Percentiles rank a stretch among this genome's conserved stretches.
Evolutionary conservation across 1,140 invertebrate species (phyloP).

Genomic region (Tetragonula clypearis): DNA sequence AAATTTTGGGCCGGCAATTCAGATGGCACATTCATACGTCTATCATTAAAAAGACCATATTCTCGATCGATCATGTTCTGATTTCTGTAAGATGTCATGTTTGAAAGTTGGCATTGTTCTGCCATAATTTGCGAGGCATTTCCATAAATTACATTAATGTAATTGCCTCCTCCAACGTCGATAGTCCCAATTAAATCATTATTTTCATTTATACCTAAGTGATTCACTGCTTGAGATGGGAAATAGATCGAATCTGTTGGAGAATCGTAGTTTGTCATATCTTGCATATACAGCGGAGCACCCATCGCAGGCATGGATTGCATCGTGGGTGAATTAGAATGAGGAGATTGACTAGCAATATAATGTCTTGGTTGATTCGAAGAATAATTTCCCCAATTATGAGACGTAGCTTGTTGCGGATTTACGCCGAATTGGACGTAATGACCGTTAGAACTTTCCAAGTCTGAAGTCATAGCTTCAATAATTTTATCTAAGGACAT

Average conservation of each 20-base stretch:
- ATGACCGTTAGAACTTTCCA: constrained; percentile 83
- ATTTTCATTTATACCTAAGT: constrained; percentile 78
- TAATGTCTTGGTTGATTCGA: constrained; percentile 70
- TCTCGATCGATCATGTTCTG: constrained; percentile 76
- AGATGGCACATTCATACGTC: constrained; percentile 68
- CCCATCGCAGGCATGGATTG: constrained; percentile 71
- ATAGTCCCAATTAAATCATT: constrained; percentile 80
- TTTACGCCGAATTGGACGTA: constrained; percentile 83
- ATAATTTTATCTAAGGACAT: constrained; percentile 85
- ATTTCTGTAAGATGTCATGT: constrained; percentile 71
- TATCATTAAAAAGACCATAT: constrained; percentile 77
- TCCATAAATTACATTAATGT: constrained; percentile 80
- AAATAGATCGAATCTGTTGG: constrained; percentile 75
- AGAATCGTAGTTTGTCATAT: constrained; percentile 70
- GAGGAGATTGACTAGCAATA: constrained; percentile 59
- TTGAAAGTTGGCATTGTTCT: constrained; percentile 75
- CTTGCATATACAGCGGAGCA: constrained; percentile 74
- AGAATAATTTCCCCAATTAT: constrained; percentile 76
- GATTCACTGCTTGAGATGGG: constrained; percentile 75
- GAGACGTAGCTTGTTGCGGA: constrained; percentile 74
- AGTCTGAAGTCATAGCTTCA: constrained; percentile 84
- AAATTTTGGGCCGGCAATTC: constrained; percentile 68
- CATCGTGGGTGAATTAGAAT: constrained; percentile 68
- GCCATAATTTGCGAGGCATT: constrained; percentile 78
- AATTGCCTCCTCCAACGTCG: constrained; percentile 80